Conservation (phyloP, 2,888 invertebrate genomes). For the Lasioglossum figueresi region DNA sequence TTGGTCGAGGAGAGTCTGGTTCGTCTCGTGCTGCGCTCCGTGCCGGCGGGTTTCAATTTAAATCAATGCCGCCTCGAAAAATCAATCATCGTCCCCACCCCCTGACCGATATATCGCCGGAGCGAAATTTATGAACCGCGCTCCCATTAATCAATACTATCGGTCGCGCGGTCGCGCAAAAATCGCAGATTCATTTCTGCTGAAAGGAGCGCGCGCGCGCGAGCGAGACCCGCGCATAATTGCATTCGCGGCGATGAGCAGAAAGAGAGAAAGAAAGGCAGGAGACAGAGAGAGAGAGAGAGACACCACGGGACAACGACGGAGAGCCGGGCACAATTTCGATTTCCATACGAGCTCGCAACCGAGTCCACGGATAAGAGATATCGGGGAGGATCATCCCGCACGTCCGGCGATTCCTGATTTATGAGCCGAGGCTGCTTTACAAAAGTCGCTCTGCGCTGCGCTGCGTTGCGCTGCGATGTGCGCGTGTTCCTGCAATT, state of each 20-base stretch:
- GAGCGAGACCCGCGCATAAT: constrained; percentile 48
- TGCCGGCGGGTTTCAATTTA: constrained; percentile 47
- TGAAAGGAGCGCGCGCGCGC: constrained; percentile 57
- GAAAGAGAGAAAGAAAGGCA: background rate
- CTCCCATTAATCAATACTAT: constrained; percentile 70
- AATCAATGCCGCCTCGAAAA: constrained; percentile 57
- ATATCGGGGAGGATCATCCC: constrained; percentile 63
- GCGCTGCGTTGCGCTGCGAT: constrained; percentile 13
- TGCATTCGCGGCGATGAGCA: constrained; percentile 42
- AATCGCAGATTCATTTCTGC: constrained; percentile 62
- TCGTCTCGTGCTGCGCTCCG: background rate
- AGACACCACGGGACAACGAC: background rate
- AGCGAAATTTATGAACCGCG: constrained; percentile 67
- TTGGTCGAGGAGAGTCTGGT: background rate
- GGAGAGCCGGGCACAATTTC: constrained; percentile 56
- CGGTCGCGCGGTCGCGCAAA: constrained; percentile 46
- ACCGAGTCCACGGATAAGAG: constrained; percentile 55
- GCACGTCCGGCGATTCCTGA: constrained; percentile 69
- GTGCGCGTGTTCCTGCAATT: constrained; percentile 51
- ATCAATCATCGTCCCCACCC: constrained; percentile 53
- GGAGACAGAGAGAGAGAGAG: background rate
- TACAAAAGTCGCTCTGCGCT: constrained; percentile 61
- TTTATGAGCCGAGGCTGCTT: constrained; percentile 65
- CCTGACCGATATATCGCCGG: constrained; percentile 57
- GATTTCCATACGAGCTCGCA: constrained; percentile 63